Percentiles rank a stretch among this genome's conserved stretches.
These are phyloP conservation scores for Pantherophis vulpinus DNA, from an alignment of 2,797 vertebrate species.

Conservation along the genomic window DNA sequence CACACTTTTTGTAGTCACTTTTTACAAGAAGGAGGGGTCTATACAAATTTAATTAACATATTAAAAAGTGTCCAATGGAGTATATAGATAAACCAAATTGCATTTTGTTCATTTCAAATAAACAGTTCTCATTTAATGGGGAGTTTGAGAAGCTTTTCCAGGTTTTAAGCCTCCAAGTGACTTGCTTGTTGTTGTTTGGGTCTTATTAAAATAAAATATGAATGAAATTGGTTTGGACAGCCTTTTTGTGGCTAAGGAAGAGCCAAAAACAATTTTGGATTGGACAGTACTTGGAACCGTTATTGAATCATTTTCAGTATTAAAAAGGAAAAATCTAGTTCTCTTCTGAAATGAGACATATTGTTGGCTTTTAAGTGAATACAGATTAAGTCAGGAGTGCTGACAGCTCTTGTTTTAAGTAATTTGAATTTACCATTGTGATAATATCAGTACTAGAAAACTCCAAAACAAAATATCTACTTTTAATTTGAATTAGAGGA, in stretches of 20 bases:
- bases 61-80: not conserved
- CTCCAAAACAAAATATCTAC: not conserved
- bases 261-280: slow-evolving; percentile 53
- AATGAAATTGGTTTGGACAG: slow-evolving; percentile 57
- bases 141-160: slow-evolving; percentile 50
- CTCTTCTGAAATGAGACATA: slow-evolving; percentile 43
- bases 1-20: not conserved
- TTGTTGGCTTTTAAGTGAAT: slow-evolving; percentile 33
- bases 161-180: slow-evolving; percentile 46
- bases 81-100: not conserved
- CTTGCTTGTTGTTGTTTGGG: slow-evolving; percentile 32
- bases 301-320: slow-evolving; percentile 4
- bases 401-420: not conserved
- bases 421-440: slow-evolving; percentile 9
- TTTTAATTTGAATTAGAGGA: not conserved
- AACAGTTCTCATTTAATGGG: slow-evolving; percentile 32
- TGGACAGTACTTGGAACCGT: slow-evolving; percentile 43
- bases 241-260: slow-evolving; percentile 48
- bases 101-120: slow-evolving; percentile 4
- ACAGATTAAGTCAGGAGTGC: not conserved
- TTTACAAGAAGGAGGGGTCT: not conserved
- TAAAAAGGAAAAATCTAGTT: slow-evolving; percentile 49
- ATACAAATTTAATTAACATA: not conserved
- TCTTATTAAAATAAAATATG: slow-evolving; percentile 50
- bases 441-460: slow-evolving; percentile 4